These are phyloP conservation scores for Enteromius thamalakanensis DNA, from an alignment of 2,797 vertebrate species.

Conservation along the genomic window DNA sequence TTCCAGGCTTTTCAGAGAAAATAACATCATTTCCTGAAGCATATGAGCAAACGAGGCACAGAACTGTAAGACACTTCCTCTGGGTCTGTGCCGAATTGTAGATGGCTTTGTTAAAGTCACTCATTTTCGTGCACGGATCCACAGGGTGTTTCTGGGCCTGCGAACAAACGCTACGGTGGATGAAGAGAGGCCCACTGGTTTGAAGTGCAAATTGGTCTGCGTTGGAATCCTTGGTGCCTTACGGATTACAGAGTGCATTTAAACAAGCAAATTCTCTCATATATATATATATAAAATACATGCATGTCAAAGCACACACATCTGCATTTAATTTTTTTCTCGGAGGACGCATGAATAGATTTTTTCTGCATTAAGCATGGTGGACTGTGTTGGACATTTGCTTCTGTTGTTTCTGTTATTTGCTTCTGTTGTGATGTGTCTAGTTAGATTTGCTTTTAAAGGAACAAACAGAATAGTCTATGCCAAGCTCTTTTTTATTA, in stretches of 20 bases:
- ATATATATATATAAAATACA: slow-evolving; percentile 3
- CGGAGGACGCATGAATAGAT: background rate
- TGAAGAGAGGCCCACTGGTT: slow-evolving; percentile 80
- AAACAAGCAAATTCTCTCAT: slow-evolving; percentile 47
- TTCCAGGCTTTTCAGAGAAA: slow-evolving; percentile 33
- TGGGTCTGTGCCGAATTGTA: slow-evolving; percentile 78
- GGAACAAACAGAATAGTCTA: background rate
- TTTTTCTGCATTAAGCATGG: background rate
- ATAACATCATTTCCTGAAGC: slow-evolving; percentile 34
- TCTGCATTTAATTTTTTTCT: slow-evolving; percentile 21
- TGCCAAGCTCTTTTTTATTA: background rate
- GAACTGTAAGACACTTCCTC: slow-evolving; percentile 67
- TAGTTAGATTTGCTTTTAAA: slow-evolving; percentile 13
- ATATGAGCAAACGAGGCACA: slow-evolving; percentile 16
- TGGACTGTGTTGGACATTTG: background rate
- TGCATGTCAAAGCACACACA: slow-evolving; percentile 16
- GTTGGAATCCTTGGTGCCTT: slow-evolving; percentile 72
- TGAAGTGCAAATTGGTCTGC: slow-evolving; percentile 87
- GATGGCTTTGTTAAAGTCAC: slow-evolving; percentile 82
- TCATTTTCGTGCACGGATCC: slow-evolving; percentile 77
- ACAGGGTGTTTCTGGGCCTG: slow-evolving; percentile 60
- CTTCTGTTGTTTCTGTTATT: background rate
- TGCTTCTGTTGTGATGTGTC: slow-evolving; percentile 21
- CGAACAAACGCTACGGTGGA: slow-evolving; percentile 49
- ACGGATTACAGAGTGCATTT: slow-evolving; percentile 42